These are phyloP conservation scores for Drosophila setosimentum DNA, from an alignment of 2,888 invertebrate genomes.

Conservation along the genomic window DNA sequence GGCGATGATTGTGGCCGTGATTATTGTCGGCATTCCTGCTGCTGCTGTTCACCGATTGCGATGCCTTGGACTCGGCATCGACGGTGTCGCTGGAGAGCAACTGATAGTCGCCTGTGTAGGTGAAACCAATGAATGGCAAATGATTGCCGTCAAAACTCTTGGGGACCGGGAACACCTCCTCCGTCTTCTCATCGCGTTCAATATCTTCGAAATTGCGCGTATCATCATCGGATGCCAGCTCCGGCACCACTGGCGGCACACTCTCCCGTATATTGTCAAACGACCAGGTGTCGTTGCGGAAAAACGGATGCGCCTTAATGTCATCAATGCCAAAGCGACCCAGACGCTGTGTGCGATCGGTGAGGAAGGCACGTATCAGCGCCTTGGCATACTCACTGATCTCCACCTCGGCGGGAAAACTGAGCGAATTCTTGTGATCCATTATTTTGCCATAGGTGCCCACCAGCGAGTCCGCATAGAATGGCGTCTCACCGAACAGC, in stretches of 20 bases:
- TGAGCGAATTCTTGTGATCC: slow-evolving; percentile 98
- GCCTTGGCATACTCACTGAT: slow-evolving; percentile 95
- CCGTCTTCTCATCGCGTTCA: slow-evolving; percentile 96
- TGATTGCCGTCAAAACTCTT: slow-evolving; percentile 99
- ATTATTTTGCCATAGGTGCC: slow-evolving; percentile 99
- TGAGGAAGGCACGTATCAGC: slow-evolving; percentile 96
- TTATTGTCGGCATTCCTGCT: slow-evolving; percentile 67
- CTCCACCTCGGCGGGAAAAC: slow-evolving; percentile 97
- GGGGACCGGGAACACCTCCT: slow-evolving; percentile 97
- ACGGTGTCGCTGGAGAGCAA: slow-evolving; percentile 88
- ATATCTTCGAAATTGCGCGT: slow-evolving; percentile 99
- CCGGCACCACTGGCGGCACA: slow-evolving; percentile 98
- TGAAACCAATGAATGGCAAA: slow-evolving; percentile 99
- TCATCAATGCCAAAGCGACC: slow-evolving; percentile 97
- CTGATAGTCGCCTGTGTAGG: slow-evolving; percentile 97
- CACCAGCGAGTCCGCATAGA: slow-evolving; percentile 99
- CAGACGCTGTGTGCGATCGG: slow-evolving; percentile 94
- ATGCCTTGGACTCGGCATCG: slow-evolving; percentile 88
- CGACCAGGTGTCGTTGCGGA: slow-evolving; percentile 98
- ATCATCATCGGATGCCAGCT: slow-evolving; percentile 97
- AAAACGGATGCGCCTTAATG: slow-evolving; percentile 97
- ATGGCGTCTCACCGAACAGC: slow-evolving; percentile 99
- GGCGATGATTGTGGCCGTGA: slow-evolving; percentile 83
- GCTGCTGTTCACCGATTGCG: slow-evolving; percentile 80
- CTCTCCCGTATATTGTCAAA: slow-evolving; percentile 98